phyloP scores from a whole-genome alignment of 2,797 vertebrate species.

The Helostoma temminkii region DNA sequence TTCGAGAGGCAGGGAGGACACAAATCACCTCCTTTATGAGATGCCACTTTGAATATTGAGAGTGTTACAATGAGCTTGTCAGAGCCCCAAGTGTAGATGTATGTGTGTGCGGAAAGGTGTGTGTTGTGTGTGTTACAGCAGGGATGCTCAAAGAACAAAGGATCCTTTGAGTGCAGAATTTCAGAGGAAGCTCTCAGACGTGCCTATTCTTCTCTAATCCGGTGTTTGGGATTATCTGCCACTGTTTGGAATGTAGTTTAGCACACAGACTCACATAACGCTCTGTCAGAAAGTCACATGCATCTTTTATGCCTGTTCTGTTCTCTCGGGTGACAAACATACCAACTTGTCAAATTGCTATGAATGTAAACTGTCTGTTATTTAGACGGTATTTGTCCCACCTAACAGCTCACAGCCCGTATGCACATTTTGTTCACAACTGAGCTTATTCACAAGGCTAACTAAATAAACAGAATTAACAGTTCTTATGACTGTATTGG shows the following conservation, averaged over 20 bases:
- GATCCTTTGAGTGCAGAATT: constrained; percentile 58
- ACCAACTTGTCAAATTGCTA: too few species aligned
- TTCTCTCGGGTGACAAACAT: constrained; percentile 29
- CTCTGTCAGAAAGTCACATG: constrained; percentile 20
- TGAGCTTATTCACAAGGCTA: background rate
- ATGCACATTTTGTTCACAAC: too few species aligned
- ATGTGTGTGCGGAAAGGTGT: constrained; percentile 7
- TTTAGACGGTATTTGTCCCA: background rate
- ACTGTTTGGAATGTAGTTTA: constrained; percentile 59
- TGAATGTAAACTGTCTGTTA: too few species aligned
- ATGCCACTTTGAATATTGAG: constrained; percentile 22
- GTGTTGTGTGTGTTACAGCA: constrained; percentile 9
- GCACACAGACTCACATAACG: constrained; percentile 27
- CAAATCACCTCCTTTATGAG: constrained; percentile 5
- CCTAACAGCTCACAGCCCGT: background rate
- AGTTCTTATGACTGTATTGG: too few species aligned
- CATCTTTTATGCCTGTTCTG: constrained; percentile 8
- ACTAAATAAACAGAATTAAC: too few species aligned
- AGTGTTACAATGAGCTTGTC: constrained; percentile 18
- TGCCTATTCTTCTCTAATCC: constrained; percentile 64
- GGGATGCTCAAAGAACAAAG: constrained; percentile 60
- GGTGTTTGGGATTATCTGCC: constrained; percentile 59
- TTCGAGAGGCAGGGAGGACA: constrained; percentile 15
- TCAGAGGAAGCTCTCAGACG: constrained; percentile 55
- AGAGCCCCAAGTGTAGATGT: background rate